Base-by-base conservation (phyloP, 2,797 vertebrate species). In the Thripadectes ignobilis region DNA sequence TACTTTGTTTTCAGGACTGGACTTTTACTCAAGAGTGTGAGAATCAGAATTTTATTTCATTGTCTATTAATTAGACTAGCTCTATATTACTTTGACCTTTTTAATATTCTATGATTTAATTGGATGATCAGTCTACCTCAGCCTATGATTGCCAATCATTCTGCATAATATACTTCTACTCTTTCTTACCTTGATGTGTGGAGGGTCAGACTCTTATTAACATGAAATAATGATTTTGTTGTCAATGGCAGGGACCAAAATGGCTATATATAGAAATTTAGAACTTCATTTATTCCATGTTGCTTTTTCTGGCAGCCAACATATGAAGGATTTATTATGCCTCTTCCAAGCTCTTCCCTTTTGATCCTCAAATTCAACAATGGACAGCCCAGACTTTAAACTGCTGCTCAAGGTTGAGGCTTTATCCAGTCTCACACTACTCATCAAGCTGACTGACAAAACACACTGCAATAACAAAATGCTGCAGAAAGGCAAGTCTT, bases 51-150 rank as follows among this genome's bases (percentile, higher is more conserved):
- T 98, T 98, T 98, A 98, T 97, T 97, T 95, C 92, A 95, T 97
- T 98, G 92, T 95, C 89, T 97, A 68, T 98, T 98, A 98, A 98
- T 98, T 98, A 98, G 91, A 95, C 78, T 96, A 96, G 82, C 88
- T 97, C 85, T 98, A 94, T 97, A 98, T 98, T 97, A 96, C 97
- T 98, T 94, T 98, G 97, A 98, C 97, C 98, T 98, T 98, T 98
- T 98, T 93, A 98, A 97, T 98, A 98, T 98, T 98, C 97, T 97
- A 73, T 97, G 78, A 96, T 98, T 98, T 98, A 98, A 98, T 97
- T 97, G 97, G 97, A 97, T 96, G 96, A 95, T 97, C 96, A 97
- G 90, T 96, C 97, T 98, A 94, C 80, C 91, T 97, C 96, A 94
- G 91, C 76, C 48, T 76, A 83, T 86, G 92, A 96, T 96, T 97